Evolutionary conservation across 2,888 invertebrate species (phyloP), one percentile per base, ranked within the genome.

Genomic region (Calephelis perditalis): DNA sequence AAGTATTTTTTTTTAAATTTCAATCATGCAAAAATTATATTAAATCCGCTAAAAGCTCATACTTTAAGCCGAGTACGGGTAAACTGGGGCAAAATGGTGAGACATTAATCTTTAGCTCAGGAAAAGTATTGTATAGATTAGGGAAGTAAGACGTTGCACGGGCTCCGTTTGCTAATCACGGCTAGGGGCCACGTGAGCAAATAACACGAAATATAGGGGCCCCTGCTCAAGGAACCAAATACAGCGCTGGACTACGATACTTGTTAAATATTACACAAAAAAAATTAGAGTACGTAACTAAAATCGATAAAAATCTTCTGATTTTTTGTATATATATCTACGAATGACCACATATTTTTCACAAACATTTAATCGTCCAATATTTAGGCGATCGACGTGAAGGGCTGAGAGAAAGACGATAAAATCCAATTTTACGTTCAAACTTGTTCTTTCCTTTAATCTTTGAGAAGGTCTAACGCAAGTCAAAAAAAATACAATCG

Each of bases 121-220:
- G 80, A 79, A 84, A 84, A 84, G 82, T 84, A 85, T 81, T 79
- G 76, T 77, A 77, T 76, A 77, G 78, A 82, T 83, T 79, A 80
- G 75, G 79, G 76, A 77, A 77, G 76, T 79, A 73, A 76, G 79
- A 78, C 74, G 78, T 79, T 77, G 72, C 70, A 69, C 74, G 72
- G 77, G 70, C 71, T 73, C 68, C 62, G 73, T 70, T 72, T 67
- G 74, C 76, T 79, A 81, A 82, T 82, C 76, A 78, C 74, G 70
- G 68, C 67, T 67, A 66, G 62, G 65, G 70, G 70, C 68, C 62
- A 63, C 62, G 57, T 63, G 59, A 58, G 70, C 74, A 74, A 78
- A 75, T 74, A 77, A 37, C 45, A 49, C 26, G 35, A 36, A 57
- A 62, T 60, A 60, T 62, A 65, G 63, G 54, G 49, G 43, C 44